Base-by-base conservation (phyloP, 2,888 invertebrate species). In the Cryptophagus acutangulus region DNA sequence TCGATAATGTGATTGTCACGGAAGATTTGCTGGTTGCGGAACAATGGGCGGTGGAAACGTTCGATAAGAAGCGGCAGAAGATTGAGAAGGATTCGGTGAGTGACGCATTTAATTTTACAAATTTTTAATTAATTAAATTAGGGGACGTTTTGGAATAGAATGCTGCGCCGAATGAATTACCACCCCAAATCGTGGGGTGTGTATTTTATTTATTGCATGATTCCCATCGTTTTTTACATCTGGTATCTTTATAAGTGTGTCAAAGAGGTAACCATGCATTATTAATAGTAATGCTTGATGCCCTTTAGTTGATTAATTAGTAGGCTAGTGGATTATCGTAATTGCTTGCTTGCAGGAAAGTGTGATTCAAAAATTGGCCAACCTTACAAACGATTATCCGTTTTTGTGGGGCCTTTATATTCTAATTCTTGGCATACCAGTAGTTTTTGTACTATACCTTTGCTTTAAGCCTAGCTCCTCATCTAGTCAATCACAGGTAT, bases 1-100 rank as follows among this genome's bases (percentile, higher is more conserved):
- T 99, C 72, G 99, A 99, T 73, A 97, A 97, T 72, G 75, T 99
- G 39, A 74, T 99, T 45, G 77, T 99, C 43, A 87, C 95, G 0
- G 92, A 96, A 66, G 84, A 89, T 59, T 71, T 78, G 41, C 71
- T 70, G 1, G 77, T 84, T 0, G 92, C 94, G 0, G 76, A 80
- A 15, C 75, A 81, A 38, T 95, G 87, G 81, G 87, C 95, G 1
- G 74, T 75, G 20, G 82, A 83, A 48, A 91, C 91, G 1, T 99
- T 86, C 73, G 80, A 82, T 43, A 73, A 90, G 43, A 96, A 96
- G 63, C 78, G 82, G 2, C 82, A 82, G 61, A 85, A 84, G 67
- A 79, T 90, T 39, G 85, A 86, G 41, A 77, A 78, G 48, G 86
- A 87, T 59, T 81, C 85, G 59, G 91, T 90, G 74, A 81, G 84